Evolutionary conservation across 2,113 vertebrate genomes (phyloP).

Genomic region (Patagioenas fasciata): DNA sequence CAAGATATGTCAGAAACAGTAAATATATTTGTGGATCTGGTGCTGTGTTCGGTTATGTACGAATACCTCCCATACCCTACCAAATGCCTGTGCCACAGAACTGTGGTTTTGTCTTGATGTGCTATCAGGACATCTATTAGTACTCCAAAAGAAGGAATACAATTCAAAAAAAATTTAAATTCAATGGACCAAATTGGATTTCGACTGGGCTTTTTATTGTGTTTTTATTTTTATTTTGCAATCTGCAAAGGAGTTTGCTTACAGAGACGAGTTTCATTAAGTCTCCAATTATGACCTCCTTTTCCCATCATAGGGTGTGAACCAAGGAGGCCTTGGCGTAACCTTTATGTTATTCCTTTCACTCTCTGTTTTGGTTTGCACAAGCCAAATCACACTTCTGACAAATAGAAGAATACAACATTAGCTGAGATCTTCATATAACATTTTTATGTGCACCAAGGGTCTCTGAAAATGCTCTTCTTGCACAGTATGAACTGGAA

Average conservation of each 20-base stretch:
- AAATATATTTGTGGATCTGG: background rate
- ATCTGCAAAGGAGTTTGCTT: background rate
- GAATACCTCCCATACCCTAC: background rate
- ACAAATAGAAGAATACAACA: background rate
- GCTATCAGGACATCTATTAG: background rate
- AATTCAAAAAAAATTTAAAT: background rate
- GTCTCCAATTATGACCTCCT: background rate
- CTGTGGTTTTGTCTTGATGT: background rate
- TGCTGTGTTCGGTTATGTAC: background rate
- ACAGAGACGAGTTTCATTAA: background rate
- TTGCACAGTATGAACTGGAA: background rate
- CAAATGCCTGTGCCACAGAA: background rate
- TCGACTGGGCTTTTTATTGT: background rate
- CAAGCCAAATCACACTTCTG: background rate
- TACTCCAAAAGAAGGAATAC: background rate
- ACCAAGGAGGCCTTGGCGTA: background rate
- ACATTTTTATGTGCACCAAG: background rate
- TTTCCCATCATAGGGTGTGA: background rate
- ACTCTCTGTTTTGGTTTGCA: background rate
- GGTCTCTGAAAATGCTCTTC: background rate
- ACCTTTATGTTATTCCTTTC: background rate
- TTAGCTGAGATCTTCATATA: background rate
- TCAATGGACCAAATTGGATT: background rate
- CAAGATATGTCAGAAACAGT: background rate
- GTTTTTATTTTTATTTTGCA: background rate